Evolutionary conservation across 2,888 invertebrate genomes (phyloP).

Genomic region (Erpobdella octoculata): DNA sequence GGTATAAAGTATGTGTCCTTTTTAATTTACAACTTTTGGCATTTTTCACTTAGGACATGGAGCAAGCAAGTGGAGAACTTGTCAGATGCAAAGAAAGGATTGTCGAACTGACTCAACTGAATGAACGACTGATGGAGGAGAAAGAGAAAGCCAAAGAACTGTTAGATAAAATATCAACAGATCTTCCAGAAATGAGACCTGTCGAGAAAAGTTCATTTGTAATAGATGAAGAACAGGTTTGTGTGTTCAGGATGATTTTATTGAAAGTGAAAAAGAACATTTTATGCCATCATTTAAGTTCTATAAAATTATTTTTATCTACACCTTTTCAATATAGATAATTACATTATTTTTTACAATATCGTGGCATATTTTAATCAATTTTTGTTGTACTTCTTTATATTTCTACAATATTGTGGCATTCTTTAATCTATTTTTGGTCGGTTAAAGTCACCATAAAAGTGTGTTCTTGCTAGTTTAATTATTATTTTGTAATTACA

Average conservation of each 20-base stretch:
- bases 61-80: constrained; percentile 24
- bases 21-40: too few relatives aligned
- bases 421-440: too few relatives aligned
- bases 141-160: constrained; percentile 24
- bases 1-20: too few relatives aligned
- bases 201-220: background rate
- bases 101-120: background rate
- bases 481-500: too few relatives aligned
- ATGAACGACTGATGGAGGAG: constrained; percentile 29
- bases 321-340: too few relatives aligned
- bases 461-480: too few relatives aligned
- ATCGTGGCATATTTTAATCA: too few relatives aligned
- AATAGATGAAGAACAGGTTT: background rate
- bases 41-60: constrained; percentile 19
- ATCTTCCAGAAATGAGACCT: background rate
- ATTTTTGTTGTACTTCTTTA: too few relatives aligned
- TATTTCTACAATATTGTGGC: too few relatives aligned
- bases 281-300: background rate
- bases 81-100: background rate
- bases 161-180: constrained; percentile 9
- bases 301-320: background rate
- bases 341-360: too few relatives aligned
- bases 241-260: background rate
- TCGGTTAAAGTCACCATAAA: too few relatives aligned
- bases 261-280: background rate